Evolutionary conservation across 2,113 vertebrate species (phyloP).

Genomic region (Eidolon helvum): DNA sequence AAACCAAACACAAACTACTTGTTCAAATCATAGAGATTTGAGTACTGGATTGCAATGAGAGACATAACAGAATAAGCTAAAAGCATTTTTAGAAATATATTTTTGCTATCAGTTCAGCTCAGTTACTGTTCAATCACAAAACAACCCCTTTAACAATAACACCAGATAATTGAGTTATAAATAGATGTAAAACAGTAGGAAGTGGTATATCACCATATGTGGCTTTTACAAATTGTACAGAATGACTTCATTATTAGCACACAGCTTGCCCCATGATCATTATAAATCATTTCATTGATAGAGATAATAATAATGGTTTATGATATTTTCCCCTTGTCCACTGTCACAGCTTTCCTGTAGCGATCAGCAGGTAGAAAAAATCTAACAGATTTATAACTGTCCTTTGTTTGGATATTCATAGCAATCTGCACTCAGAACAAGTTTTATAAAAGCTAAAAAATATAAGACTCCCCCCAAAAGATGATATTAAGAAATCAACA

Average conservation of each 20-base stretch:
- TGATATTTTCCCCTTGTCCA: constrained; percentile 36
- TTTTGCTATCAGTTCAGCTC: background rate
- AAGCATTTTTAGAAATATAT: background rate
- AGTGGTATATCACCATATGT: background rate
- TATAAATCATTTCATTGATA: constrained; percentile 69
- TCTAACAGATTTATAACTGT: background rate
- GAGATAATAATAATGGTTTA: constrained; percentile 50
- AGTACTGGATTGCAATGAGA: background rate
- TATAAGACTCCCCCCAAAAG: background rate
- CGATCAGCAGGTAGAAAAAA: constrained; percentile 37
- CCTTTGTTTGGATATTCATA: constrained; percentile 1
- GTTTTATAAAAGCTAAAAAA: constrained; percentile 40
- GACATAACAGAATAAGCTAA: background rate
- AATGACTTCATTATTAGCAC: constrained; percentile 36
- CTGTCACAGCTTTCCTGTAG: constrained; percentile 26
- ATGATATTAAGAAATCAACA: background rate
- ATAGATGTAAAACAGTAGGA: constrained; percentile 11
- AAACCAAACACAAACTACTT: background rate
- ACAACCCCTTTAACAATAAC: constrained; percentile 50
- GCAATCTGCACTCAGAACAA: background rate
- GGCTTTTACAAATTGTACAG: constrained; percentile 18
- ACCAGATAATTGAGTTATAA: constrained; percentile 62
- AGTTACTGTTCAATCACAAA: constrained; percentile 57
- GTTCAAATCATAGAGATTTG: constrained; percentile 1
- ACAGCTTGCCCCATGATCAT: constrained; percentile 29